These are phyloP conservation scores for Pantala flavescens DNA, from an alignment of 1,140 invertebrate genomes.

Conservation along the genomic window DNA sequence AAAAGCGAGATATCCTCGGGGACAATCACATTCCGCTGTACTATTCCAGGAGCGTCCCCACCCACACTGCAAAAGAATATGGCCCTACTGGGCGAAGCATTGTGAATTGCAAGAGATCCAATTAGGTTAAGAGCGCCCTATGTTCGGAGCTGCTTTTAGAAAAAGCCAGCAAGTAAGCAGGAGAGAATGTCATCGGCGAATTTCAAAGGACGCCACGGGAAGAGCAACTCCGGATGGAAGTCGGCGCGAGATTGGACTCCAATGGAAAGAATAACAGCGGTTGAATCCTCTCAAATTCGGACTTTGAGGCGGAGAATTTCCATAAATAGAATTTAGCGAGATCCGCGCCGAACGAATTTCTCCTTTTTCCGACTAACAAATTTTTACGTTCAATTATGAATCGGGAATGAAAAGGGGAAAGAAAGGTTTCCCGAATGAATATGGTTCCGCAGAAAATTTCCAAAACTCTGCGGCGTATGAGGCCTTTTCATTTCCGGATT, in stretches of 20 bases:
- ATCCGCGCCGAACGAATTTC: no score
- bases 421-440: no score
- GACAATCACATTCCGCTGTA: not conserved
- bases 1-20: not conserved
- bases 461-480: no score
- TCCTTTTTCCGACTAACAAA: no score
- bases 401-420: no score
- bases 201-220: not conserved
- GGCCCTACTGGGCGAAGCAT: not conserved
- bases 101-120: not conserved
- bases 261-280: not conserved
- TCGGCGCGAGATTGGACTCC: not conserved
- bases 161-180: not conserved
- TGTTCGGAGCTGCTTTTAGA: not conserved
- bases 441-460: no score
- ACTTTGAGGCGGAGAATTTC: no score
- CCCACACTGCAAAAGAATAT: not conserved
- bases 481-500: no score
- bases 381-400: no score
- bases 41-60: no score
- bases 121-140: not conserved
- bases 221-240: not conserved
- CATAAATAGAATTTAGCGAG: no score
- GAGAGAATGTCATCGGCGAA: not conserved
- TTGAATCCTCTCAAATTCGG: no score